Conservation (phyloP, 2,113 vertebrate species). For the Lophius piscatorius region DNA sequence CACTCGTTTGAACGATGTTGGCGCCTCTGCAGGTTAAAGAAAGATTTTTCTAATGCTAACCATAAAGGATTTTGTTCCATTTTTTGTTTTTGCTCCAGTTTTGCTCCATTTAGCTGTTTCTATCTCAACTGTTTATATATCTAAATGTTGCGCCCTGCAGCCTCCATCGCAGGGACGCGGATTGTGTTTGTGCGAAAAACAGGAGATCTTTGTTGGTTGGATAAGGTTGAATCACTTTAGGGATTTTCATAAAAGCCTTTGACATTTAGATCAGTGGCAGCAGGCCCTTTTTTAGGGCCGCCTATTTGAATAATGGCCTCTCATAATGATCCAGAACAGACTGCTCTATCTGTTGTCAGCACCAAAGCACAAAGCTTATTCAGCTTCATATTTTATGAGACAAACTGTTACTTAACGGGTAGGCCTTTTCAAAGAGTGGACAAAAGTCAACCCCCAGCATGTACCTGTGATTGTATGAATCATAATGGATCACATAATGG, state of each 20-base stretch:
- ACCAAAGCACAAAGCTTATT: too few species aligned
- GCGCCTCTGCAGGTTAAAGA: constrained; percentile 29
- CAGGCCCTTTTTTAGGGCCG: constrained; percentile 64
- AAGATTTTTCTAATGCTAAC: constrained; percentile 40
- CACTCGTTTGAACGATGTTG: constrained; percentile 7
- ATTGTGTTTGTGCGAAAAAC: constrained; percentile 62
- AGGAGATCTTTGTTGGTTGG: constrained; percentile 61
- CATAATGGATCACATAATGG: too few species aligned
- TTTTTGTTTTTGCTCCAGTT: too few species aligned
- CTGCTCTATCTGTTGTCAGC: constrained; percentile 47
- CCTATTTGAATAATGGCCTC: constrained; percentile 75
- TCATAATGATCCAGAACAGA: constrained; percentile 49
- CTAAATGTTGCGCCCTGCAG: constrained; percentile 59
- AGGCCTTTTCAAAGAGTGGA: too few species aligned
- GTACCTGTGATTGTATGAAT: too few species aligned
- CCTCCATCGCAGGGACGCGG: constrained; percentile 52
- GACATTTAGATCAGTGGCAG: constrained; percentile 66
- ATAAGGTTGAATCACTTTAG: constrained; percentile 67
- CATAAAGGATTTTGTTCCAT: constrained; percentile 43
- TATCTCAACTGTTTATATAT: constrained; percentile 59
- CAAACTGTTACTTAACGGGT: too few species aligned
- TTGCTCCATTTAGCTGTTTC: constrained; percentile 58
- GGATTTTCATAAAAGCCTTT: constrained; percentile 71
- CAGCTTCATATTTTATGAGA: too few species aligned
- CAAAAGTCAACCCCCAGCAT: too few species aligned